Percentiles rank a stretch among this genome's conserved stretches.
Evolutionary conservation across 2,797 vertebrate genomes (phyloP).

Genomic region (Galaxias olidus): DNA sequence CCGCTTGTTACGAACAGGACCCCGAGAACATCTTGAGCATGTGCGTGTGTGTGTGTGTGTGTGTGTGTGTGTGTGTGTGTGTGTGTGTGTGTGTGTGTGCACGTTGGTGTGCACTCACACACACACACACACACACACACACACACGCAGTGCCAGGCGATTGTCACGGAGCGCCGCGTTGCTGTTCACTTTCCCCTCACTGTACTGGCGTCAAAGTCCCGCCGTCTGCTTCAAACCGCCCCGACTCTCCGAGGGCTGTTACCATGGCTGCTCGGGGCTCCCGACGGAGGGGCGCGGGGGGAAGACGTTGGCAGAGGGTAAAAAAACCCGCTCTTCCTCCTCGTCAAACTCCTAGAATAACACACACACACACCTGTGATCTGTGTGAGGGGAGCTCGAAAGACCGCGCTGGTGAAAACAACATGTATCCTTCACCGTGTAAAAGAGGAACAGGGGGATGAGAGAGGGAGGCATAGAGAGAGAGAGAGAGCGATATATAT

Average conservation of each 20-base stretch:
- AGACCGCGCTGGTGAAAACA: too few species aligned
- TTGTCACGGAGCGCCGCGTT: constrained; percentile 16
- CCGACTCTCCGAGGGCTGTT: constrained; percentile 3
- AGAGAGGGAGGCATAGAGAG: background rate
- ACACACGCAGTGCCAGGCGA: background rate
- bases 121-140: background rate
- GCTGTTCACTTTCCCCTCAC: background rate
- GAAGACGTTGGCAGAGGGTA: constrained; percentile 19
- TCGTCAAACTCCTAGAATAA: too few species aligned
- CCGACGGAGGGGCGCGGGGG: too few species aligned
- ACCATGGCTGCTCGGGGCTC: too few species aligned
- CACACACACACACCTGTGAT: too few species aligned
- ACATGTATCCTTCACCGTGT: background rate
- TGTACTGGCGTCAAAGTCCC: background rate
- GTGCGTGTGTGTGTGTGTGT: background rate
- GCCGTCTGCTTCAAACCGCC: background rate
- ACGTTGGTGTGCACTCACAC: background rate
- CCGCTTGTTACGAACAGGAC: constrained; percentile 20
- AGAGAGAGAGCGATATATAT: background rate
- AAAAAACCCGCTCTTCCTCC: too few species aligned
- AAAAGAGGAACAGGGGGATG: background rate
- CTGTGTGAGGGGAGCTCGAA: too few species aligned
- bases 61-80: background rate
- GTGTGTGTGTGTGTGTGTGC: background rate
- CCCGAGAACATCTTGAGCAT: constrained; percentile 1